These are phyloP conservation scores for Pilophorus perplexus DNA, from an alignment of 2,888 invertebrate genomes.

Conservation along the genomic window DNA sequence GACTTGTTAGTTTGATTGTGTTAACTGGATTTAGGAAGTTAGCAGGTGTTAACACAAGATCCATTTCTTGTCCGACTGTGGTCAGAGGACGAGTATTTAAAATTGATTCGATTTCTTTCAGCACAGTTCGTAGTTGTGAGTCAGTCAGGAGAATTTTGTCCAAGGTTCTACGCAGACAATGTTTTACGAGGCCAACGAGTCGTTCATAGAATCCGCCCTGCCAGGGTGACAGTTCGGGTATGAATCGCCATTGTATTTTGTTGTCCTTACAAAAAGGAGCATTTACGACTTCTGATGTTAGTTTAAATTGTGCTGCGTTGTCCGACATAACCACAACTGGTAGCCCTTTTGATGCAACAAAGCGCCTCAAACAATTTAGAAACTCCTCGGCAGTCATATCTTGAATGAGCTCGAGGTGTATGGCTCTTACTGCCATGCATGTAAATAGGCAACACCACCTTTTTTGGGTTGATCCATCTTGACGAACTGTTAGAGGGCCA, in stretches of 20 bases:
- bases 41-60: neutral
- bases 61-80: neutral
- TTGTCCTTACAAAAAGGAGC: neutral
- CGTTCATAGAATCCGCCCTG: slow-evolving; percentile 22
- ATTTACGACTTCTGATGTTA: neutral
- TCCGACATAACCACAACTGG: slow-evolving; percentile 19
- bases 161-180: slow-evolving; percentile 5
- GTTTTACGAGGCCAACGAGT: slow-evolving; percentile 1
- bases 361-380: neutral
- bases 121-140: slow-evolving; percentile 4
- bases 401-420: slow-evolving; percentile 15
- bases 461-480: neutral
- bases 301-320: slow-evolving; percentile 19
- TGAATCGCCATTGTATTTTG: slow-evolving; percentile 14
- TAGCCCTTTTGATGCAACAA: neutral
- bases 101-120: slow-evolving; percentile 17
- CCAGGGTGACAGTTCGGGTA: slow-evolving; percentile 22
- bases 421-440: neutral
- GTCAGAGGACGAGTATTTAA: slow-evolving; percentile 22
- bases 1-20: neutral
- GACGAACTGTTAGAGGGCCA: slow-evolving; percentile 19
- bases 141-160: neutral
- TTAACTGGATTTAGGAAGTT: neutral
- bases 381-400: slow-evolving; percentile 15
- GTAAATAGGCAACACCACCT: slow-evolving; percentile 5